Base-by-base conservation (phyloP, 2,888 invertebrate species). In the Chymomyza fuscimana region DNA sequence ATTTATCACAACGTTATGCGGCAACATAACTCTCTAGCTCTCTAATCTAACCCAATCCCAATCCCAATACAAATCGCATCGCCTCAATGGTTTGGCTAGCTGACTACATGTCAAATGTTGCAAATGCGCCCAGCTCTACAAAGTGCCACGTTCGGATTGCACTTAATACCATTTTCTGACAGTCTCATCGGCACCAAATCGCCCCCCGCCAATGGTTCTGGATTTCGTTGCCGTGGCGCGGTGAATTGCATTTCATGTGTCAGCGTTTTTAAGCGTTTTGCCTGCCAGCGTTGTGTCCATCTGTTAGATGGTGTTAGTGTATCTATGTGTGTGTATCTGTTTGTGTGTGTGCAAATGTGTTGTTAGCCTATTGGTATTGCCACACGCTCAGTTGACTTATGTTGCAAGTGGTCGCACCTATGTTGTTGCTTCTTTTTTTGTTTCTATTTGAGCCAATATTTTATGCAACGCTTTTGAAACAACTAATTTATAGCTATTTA, bases 211-310 rank as follows among this genome's bases (percentile, higher is more conserved):
- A 25, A 58, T 58, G 19, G 19, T 25, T 19, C 9, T 54, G 19
- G 12, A 51, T 69, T 46, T 65, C 71, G 60, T 25, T 12, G 65
- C 6, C 32, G 19, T 15, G 59, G 63, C 51, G 69, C 71, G 60
- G 65, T 67, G 73, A 78, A 89, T 89, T 90, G 86, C 88, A 89
- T 89, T 90, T 90, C 88, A 87, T 78, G 83, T 89, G 89, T 90
- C 89, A 90, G 84, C 77, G 79, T 80, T 86, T 88, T 86, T 80
- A 79, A 81, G 77, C 83, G 80, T 78, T 79, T 81, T 75, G 70
- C 72, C 19, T 58, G 58, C 58, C 58, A 58, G 58, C 19, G 58
- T 46, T 46, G 40, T 46, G 40, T 46, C 40, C 40, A 46, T 10
- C 40, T 46, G 12, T 46, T 32, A 32, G 32, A 56, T 56, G 56